Base-by-base conservation (phyloP, 2,797 vertebrate species). In the Gallinago solitaria region DNA sequence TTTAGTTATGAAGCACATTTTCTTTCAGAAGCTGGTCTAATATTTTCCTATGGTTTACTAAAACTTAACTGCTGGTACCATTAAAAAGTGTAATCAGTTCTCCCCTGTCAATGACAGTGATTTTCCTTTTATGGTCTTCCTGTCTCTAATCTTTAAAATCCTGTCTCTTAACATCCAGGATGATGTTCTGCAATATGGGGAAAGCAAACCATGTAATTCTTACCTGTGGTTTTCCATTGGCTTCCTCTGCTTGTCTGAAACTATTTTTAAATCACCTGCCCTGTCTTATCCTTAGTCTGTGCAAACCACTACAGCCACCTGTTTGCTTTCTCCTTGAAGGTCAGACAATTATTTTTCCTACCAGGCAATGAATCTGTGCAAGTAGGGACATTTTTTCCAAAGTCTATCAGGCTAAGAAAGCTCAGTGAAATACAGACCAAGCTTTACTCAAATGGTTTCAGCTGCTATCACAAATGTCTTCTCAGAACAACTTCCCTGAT, bases 21-120 rank as follows among this genome's bases (percentile, higher is more conserved):
- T 92, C 47, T 82, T 79, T 82, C 41, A 60, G 50, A 87, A 86
- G 24, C 33, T 83, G 30, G 56, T 78, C 53, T 81, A 92, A 4
- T 90, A 81, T 68, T 94, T 89, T 90, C 59, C 32, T 70, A 39
- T 57, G 37, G 70, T 85, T 96, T 95, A 68, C 53, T 93, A 76
- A 87, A 82, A 75, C 59, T 93, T 93, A 95, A 90, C 67, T 91
- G 41, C 79, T 63, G 35, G 67, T 30, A 60, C 39, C 37, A 74
- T 93, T 95, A 83, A 92, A 91, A 95, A 78, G n/a, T 59, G 37
- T 83, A 89, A 90, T 94, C 12, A 71, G 76, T 94, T 89, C 91
- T 43, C 37, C 28, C 21, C 48, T 47, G 35, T 65, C 61, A 90
- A 64, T 87, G 77, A 45, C 50, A 90, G 51, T 41, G 85, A 45